These are phyloP conservation scores for Desmophyllum pertusum DNA, from an alignment of 92 coral and sea anemone genomes.

Conservation along the genomic window DNA sequence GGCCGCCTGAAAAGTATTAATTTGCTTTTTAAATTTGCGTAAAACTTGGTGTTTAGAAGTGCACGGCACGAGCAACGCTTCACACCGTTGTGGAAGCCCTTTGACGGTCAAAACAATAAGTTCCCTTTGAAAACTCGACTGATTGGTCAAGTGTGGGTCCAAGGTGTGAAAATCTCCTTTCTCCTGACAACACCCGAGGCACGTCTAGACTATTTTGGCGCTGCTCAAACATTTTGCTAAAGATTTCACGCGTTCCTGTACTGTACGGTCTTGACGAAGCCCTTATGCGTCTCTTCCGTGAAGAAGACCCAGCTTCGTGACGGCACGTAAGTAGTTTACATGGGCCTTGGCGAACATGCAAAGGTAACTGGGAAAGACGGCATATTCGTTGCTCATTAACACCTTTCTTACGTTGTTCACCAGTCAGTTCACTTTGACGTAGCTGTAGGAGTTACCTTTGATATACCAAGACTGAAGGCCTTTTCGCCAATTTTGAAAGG, in stretches of 20 bases:
- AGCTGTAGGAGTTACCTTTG: background rate
- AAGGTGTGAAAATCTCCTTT: conserved; percentile 52
- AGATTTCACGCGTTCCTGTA: conserved; percentile 50
- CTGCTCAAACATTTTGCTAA: conserved; percentile 40
- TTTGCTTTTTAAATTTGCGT: background rate
- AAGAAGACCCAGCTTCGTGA: conserved; percentile 27
- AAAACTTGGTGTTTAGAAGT: background rate
- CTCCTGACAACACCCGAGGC: conserved; percentile 23
- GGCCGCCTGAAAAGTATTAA: conserved; percentile 7
- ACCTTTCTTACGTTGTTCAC: background rate
- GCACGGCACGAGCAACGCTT: conserved; percentile 1
- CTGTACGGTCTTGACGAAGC: background rate
- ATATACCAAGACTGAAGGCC: background rate
- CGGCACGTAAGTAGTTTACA: background rate
- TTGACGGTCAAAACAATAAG: conserved; percentile 36
- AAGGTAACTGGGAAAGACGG: background rate
- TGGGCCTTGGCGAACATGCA: conserved; percentile 7
- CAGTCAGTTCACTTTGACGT: background rate
- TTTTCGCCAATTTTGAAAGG: background rate
- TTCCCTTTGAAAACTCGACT: conserved; percentile 10
- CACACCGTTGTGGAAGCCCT: conserved; percentile 8
- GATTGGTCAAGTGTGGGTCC: conserved; percentile 39
- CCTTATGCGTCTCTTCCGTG: background rate
- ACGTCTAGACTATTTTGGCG: conserved; percentile 42
- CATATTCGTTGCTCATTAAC: background rate